Conservation (phyloP, 2,113 vertebrate species). For the Halcyon malimbica region DNA sequence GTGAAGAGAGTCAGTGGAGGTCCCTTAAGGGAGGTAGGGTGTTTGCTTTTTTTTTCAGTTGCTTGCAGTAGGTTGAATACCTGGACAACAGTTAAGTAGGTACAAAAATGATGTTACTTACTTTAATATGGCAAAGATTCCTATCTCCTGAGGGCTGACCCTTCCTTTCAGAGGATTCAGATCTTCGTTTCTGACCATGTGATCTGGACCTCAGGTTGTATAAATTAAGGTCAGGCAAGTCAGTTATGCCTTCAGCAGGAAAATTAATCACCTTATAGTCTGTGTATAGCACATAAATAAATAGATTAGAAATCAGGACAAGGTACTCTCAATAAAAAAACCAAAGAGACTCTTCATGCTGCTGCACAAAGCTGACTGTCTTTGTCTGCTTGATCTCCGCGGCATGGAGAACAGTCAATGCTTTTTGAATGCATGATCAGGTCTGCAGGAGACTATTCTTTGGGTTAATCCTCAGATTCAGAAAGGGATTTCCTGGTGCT, state of each 20-base stretch:
- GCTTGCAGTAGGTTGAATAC: neutral
- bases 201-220: neutral
- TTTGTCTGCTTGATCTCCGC: neutral
- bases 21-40: neutral
- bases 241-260: neutral
- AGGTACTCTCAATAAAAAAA: neutral
- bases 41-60: neutral
- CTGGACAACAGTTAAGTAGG: neutral
- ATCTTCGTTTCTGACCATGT: neutral
- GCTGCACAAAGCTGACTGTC: neutral
- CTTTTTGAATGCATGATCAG: neutral
- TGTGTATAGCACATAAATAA: neutral
- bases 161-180: neutral
- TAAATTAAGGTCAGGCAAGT: neutral
- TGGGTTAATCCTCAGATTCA: neutral
- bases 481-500: neutral
- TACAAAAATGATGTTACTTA: neutral
- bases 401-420: neutral
- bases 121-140: neutral
- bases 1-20: neutral
- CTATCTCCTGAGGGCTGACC: neutral
- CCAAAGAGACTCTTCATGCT: neutral
- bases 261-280: neutral
- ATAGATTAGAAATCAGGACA: neutral
- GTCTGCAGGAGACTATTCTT: neutral